Evolutionary conservation across 2,888 invertebrate genomes (phyloP).

Genomic region (Automeris io): DNA sequence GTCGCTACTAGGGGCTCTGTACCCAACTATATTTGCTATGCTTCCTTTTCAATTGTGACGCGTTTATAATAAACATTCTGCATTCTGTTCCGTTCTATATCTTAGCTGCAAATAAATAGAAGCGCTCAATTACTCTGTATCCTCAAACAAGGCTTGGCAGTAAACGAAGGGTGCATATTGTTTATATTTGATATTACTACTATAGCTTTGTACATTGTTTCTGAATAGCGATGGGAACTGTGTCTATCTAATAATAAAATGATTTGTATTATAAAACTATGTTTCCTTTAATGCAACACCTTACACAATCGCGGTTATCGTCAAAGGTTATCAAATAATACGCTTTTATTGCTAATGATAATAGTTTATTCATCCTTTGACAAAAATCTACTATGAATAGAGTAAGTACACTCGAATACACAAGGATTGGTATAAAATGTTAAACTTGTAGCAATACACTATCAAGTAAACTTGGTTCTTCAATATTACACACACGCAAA

Average conservation of each 20-base stretch:
- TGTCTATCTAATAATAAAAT: conserved; percentile 83
- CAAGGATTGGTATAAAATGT: conserved; percentile 76
- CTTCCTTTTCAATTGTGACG: conserved; percentile 67
- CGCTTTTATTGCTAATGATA: conserved; percentile 61
- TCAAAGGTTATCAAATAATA: conserved; percentile 23
- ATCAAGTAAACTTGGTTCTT: conserved; percentile 68
- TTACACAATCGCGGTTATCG: conserved; percentile 1
- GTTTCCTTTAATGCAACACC: conserved; percentile 32
- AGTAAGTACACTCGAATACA: conserved; percentile 76
- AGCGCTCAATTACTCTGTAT: conserved; percentile 76
- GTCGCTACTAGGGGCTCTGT: conserved; percentile 22
- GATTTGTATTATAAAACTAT: conserved; percentile 80
- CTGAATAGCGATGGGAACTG: conserved; percentile 83
- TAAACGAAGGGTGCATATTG: conserved; percentile 77
- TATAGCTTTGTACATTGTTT: conserved; percentile 84
- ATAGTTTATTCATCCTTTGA: conserved; percentile 72
- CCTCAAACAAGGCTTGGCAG: conserved; percentile 74
- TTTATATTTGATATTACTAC: conserved; percentile 78
- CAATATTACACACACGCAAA: conserved; percentile 56
- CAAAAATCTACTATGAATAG: conserved; percentile 72
- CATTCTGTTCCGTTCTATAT: conserved; percentile 69
- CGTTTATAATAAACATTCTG: conserved; percentile 69
- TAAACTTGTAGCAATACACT: conserved; percentile 67
- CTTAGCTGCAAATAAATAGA: conserved; percentile 66
- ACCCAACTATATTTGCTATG: conserved; percentile 56